Evolutionary conservation across 2,113 vertebrate genomes (phyloP).

Genomic region (Fregetta grallaria): DNA sequence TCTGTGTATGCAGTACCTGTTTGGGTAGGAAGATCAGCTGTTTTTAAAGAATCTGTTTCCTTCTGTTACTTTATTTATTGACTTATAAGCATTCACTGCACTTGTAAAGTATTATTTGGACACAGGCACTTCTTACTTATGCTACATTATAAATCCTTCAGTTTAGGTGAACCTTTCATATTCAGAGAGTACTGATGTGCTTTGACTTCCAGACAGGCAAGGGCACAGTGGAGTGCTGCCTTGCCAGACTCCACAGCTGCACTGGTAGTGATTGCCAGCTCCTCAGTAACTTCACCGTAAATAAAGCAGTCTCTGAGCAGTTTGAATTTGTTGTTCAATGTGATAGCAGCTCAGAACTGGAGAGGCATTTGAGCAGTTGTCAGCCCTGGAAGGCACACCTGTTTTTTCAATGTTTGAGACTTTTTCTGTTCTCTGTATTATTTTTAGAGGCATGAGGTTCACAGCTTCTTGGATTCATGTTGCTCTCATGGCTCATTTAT

Average conservation of each 20-base stretch:
- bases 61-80: neutral
- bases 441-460: neutral
- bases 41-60: neutral
- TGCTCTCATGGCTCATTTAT: neutral
- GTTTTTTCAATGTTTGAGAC: neutral
- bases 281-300: neutral
- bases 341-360: neutral
- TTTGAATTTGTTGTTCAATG: neutral
- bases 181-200: neutral
- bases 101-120: neutral
- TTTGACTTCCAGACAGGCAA: constrained; percentile 13
- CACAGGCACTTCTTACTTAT: neutral
- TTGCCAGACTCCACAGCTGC: constrained; percentile 24
- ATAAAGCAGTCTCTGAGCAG: constrained; percentile 12
- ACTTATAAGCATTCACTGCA: neutral
- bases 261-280: neutral
- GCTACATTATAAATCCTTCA: neutral
- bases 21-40: neutral
- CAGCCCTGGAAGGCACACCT: neutral
- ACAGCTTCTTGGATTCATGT: neutral
- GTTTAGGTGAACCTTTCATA: neutral
- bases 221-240: neutral
- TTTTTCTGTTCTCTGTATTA: neutral
- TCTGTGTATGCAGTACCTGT: neutral
- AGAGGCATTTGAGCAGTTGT: neutral